Conservation (phyloP, 2,113 vertebrate species). For the Pogonocichla stellata region DNA sequence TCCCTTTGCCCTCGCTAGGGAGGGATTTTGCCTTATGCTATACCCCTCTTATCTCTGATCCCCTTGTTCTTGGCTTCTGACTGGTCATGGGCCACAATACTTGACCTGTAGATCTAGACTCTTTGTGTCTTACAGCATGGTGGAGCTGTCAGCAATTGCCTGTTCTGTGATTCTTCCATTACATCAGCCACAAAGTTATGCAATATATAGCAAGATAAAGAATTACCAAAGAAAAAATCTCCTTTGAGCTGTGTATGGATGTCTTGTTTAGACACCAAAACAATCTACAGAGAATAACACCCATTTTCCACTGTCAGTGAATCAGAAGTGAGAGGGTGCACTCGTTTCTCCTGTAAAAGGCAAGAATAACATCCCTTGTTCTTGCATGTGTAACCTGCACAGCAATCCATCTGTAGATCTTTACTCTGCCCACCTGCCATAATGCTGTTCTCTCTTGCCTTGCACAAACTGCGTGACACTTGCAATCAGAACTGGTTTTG, state of each 20-base stretch:
- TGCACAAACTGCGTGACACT: neutral
- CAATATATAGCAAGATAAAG: neutral
- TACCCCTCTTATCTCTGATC: neutral
- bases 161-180: neutral
- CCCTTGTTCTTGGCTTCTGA: neutral
- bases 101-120: neutral
- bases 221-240: neutral
- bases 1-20: neutral
- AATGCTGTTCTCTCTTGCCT: neutral
- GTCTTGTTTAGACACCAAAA: neutral
- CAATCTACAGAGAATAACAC: neutral
- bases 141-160: neutral
- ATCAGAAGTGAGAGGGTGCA: neutral
- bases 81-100: neutral
- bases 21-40: neutral
- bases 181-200: neutral
- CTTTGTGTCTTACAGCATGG: neutral
- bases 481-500: neutral
- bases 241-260: neutral
- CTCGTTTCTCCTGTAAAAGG: neutral
- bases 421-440: neutral
- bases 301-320: neutral
- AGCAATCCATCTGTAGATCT: neutral
- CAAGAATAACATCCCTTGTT: neutral
- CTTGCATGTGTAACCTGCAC: neutral